Base-by-base conservation (phyloP, 2,797 vertebrate genomes). In the Amblyopsis hoosieri region DNA sequence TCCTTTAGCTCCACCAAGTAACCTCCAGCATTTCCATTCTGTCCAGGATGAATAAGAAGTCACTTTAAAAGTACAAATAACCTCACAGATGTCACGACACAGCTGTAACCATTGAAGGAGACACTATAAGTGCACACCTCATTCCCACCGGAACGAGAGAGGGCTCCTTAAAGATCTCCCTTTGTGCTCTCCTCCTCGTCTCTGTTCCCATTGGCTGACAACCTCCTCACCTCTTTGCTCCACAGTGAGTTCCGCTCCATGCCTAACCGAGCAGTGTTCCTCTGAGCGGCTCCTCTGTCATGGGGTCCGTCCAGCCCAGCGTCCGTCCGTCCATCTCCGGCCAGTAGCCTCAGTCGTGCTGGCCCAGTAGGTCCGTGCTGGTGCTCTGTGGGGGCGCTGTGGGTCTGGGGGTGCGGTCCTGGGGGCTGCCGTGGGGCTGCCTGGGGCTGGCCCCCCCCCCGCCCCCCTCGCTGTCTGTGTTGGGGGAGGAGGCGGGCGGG, bases 401-500 rank as follows among this genome's bases (percentile, higher is more conserved):
- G 51, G 88, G 82, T 23, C 90, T 77, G 5, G 86, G 81, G 10
- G 82, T 69, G 45, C 87, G 89, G 63, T 86, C 76, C 11, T 74
- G 80, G 47, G 75, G 76, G 67, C 74, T 90, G 83, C 83, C 87
- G 73, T 85, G 83, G 54, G 75, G 92, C 88, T 93, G 84, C 82
- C 94, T 87, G 1, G 94, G 94, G 7, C 91, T 91, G 53, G 79
- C 74, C 55, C 89, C 90, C 3, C 90, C 92, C 68, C 90, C 91
- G 1, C 2, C 23, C 23, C 93, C 92, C 85, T 93, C 92, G 54
- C 87, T 93, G 90, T 91, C 90, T 92, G 92, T 93, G 76, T 93
- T 93, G 78, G 90, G 89, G 33, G 90, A 80, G 57, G 92, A 94
- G 8, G 87, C 92, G 2, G 87, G 82, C 1, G 91, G 89, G 14